phyloP scores from a whole-genome alignment of 1,140 invertebrate genomes.

The Carposina sasakii region DNA sequence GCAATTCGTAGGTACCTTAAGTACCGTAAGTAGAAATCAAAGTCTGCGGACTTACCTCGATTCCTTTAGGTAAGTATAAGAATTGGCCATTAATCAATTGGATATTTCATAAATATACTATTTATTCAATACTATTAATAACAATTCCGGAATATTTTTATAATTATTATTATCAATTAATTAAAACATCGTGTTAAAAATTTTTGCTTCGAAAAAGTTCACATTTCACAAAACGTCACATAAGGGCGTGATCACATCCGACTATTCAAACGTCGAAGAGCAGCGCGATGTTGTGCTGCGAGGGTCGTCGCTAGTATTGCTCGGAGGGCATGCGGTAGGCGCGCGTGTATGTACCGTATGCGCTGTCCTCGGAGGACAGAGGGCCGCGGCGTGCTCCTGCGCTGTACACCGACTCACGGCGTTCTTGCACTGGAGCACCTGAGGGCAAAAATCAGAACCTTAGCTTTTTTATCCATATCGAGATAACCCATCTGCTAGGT shows the following conservation, averaged over 20 bases:
- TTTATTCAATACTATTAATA: too few relatives aligned
- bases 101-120: too few relatives aligned
- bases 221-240: background rate
- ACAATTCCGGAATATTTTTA: too few relatives aligned
- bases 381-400: constrained; percentile 38
- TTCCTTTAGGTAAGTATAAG: too few relatives aligned
- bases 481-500: too few relatives aligned
- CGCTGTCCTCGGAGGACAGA: constrained; percentile 52
- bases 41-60: too few relatives aligned
- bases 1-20: too few relatives aligned
- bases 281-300: constrained; percentile 67
- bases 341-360: constrained; percentile 43
- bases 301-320: constrained; percentile 64
- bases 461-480: background rate
- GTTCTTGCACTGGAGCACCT: constrained; percentile 47
- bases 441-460: constrained; percentile 1
- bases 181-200: too few relatives aligned
- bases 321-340: constrained; percentile 24
- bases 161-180: too few relatives aligned
- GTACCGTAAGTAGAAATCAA: too few relatives aligned
- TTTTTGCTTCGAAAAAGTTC: too few relatives aligned
- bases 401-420: constrained; percentile 55
- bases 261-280: constrained; percentile 53
- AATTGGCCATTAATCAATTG: too few relatives aligned
- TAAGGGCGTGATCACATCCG: background rate